Conservation (phyloP, 2,888 invertebrate genomes). For the Branchinecta sandiegonensis region DNA sequence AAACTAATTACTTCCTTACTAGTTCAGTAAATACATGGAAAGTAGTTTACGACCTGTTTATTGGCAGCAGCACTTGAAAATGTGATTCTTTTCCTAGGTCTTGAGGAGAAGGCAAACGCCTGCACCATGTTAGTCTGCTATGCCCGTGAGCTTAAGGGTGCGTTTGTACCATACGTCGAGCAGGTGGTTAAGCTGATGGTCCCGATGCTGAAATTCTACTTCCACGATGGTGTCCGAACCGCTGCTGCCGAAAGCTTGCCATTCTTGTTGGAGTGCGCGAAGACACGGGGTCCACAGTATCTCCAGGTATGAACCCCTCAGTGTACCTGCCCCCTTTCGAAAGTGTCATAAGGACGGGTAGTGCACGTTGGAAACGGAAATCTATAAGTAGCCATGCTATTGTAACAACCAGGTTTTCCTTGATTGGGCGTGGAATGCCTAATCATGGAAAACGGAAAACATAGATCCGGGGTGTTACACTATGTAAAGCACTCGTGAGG, state of each 20-base stretch:
- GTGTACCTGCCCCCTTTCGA: background rate
- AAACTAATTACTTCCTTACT: too few species aligned
- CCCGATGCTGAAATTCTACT: constrained; percentile 80
- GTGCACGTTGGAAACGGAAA: too few species aligned
- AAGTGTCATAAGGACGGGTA: too few species aligned
- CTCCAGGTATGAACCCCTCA: constrained; percentile 19
- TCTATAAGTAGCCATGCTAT: too few species aligned
- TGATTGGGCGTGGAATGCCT: too few species aligned
- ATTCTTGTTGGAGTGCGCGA: constrained; percentile 69
- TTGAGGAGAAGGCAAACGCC: constrained; percentile 91
- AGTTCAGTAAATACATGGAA: too few species aligned
- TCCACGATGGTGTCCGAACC: constrained; percentile 80
- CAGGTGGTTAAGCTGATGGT: constrained; percentile 69
- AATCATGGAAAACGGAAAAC: too few species aligned
- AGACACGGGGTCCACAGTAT: constrained; percentile 48
- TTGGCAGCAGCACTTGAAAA: background rate
- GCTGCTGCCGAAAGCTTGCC: constrained; percentile 86
- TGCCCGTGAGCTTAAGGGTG: constrained; percentile 79
- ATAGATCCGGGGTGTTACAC: too few species aligned
- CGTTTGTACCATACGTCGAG: constrained; percentile 59
- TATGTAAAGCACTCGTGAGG: too few species aligned
- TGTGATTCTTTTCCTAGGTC: constrained; percentile 38
- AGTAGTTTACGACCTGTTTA: too few species aligned
- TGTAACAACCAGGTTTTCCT: too few species aligned
- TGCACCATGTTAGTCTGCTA: constrained; percentile 94